Conservation (phyloP, 2,888 invertebrate genomes). For the Drosophila fulvimacula region DNA sequence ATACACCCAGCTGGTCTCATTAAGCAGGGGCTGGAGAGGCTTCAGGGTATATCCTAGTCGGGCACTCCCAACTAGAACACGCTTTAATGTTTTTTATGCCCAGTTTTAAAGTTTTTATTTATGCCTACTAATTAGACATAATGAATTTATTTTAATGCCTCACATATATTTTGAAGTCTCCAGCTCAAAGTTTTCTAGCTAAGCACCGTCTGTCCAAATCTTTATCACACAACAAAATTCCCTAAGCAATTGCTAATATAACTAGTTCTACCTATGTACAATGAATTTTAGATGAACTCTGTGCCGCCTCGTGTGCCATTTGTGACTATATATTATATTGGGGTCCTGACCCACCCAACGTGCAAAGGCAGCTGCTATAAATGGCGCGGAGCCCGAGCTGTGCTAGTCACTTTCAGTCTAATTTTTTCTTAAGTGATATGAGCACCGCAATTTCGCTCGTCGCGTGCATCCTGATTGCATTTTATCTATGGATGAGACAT, state of each 20-base stretch:
- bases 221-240: neutral
- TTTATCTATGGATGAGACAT: slow-evolving; percentile 51
- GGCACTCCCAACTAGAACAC: neutral
- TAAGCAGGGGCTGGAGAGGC: too few species aligned
- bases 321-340: neutral
- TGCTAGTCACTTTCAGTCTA: slow-evolving; percentile 12
- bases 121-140: neutral
- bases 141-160: neutral
- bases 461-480: slow-evolving; percentile 19
- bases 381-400: neutral
- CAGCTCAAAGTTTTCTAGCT: slow-evolving; percentile 1
- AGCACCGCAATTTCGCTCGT: slow-evolving; percentile 12
- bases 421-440: slow-evolving; percentile 22
- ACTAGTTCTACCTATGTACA: neutral
- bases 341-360: slow-evolving; percentile 25
- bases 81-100: too few species aligned
- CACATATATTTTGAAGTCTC: neutral
- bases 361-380: slow-evolving; percentile 31
- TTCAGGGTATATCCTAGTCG: neutral
- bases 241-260: too few species aligned
- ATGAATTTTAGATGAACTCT: slow-evolving; percentile 1
- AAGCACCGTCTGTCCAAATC: neutral
- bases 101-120: neutral
- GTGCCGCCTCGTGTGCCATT: neutral
- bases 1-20: too few species aligned